phyloP scores from a whole-genome alignment of 2,797 vertebrate species.

The Pseudochaenichthys georgianus region DNA sequence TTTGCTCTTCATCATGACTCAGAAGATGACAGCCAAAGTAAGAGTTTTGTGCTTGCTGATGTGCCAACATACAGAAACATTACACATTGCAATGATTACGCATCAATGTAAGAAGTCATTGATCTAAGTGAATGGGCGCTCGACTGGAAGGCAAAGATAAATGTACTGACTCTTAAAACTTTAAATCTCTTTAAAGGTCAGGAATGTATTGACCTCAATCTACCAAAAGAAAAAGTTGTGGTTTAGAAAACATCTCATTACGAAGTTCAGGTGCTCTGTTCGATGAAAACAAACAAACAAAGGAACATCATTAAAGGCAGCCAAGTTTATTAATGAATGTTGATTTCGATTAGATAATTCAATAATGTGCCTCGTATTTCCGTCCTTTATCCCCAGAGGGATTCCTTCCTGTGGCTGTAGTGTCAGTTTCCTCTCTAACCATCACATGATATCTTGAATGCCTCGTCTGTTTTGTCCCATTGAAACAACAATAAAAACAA shows the following conservation, averaged over 20 bases:
- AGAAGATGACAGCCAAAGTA: conserved; percentile 70
- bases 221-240: background rate
- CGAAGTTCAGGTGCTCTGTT: conserved; percentile 7
- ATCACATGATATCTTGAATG: conserved; percentile 65
- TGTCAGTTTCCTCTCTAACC: conserved; percentile 57
- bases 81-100: conserved; percentile 1
- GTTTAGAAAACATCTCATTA: background rate
- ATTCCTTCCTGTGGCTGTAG: conserved; percentile 30
- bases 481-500: background rate
- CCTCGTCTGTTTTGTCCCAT: conserved; percentile 26
- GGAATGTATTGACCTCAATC: background rate
- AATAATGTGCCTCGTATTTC: conserved; percentile 30
- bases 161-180: background rate
- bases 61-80: background rate
- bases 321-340: background rate
- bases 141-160: background rate
- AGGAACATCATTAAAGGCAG: background rate
- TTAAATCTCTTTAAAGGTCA: conserved; percentile 12
- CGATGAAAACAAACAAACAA: conserved; percentile 8
- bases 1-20: conserved; percentile 52
- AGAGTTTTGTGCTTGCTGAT: conserved; percentile 32
- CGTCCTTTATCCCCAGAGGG: conserved; percentile 25
- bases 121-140: background rate
- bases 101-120: background rate
- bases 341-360: conserved; percentile 24